Evolutionary conservation across 64 coral and sea anemone species (phyloP), one percentile per base, ranked within the genome.

Genomic region (Stichodactyla helianthus): DNA sequence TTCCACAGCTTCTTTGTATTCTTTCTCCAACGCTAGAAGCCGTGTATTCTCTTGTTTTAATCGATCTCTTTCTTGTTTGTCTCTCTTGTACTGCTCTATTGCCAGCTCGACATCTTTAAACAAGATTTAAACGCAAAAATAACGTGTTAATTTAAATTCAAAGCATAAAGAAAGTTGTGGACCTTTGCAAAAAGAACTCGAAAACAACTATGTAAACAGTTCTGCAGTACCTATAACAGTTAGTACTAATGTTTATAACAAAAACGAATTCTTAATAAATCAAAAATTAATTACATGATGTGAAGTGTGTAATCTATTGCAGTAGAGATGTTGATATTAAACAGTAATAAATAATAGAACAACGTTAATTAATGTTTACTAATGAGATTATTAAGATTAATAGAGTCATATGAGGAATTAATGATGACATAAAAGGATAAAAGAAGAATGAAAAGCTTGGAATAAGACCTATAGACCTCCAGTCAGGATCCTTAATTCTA

Each of bases 71-170:
- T 99, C 97, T 77, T 99, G 90, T 63, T 92, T 88, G 77, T 99
- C 97, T 86, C 87, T 89, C 53, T 95, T 99, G 85, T 92, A 92
- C 28, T 99, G 97, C n/a, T 99, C 97, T 13, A 99, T 92, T 14
- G 97, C 97, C 6, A 99, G 88, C 15, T 99, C 97, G 13, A 99
- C 97, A 92, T 99, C 97, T 99, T 20, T 27, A 55, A 94, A 74
- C 27, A 65, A 80, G 82, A 50, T 68, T 17, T 5, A 82, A 59
- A 82, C 15, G 61, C 16, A 57, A 50, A 85, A 19, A 76, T 19
- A 76, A 54, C 53, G 55, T 26, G 22, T n/a, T 27, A 26, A 83
- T 74, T 74, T 31, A 74, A 74, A 68, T 8, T 64, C 20, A 7
- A 67, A 65, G 9, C 2, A 20, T 10, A 86, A 8, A 51, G 52